These are phyloP conservation scores for Aplysina aerophoba DNA, from an alignment of 37 sponge, comb jelly and placozoan species.

Conservation along the genomic window DNA sequence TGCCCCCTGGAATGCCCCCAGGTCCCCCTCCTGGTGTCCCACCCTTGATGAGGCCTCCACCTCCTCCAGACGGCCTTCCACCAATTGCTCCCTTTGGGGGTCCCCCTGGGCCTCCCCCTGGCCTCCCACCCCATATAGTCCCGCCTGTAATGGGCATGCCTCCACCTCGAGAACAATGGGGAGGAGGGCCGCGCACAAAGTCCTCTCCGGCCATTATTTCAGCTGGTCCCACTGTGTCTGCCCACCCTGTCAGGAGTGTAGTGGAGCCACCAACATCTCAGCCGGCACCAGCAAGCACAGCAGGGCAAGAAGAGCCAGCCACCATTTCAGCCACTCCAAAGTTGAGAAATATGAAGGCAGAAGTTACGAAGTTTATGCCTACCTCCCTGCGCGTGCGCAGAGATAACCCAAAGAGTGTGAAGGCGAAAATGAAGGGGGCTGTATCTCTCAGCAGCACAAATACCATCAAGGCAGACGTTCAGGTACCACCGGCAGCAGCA, in stretches of 20 bases:
- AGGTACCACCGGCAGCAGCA: background rate
- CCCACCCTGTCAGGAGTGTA: conserved; percentile 8
- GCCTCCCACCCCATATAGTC: conserved; percentile 41
- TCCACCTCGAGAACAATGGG: background rate
- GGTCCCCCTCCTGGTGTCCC: conserved; percentile 8
- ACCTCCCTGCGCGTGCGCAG: conserved; percentile 84
- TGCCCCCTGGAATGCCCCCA: conserved; percentile 67
- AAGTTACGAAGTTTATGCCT: conserved; percentile 95
- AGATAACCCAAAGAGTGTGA: conserved; percentile 70
- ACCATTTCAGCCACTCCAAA: conserved; percentile 90
- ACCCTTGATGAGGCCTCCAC: conserved; percentile 27
- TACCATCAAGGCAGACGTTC: background rate
- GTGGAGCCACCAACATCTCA: background rate
- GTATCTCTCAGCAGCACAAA: background rate
- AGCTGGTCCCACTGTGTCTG: conserved; percentile 22
- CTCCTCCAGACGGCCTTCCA: conserved; percentile 15
- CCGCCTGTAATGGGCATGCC: conserved; percentile 8
- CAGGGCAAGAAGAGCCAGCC: conserved; percentile 15
- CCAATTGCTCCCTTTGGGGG: conserved; percentile 2
- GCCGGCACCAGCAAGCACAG: background rate
- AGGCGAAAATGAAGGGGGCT: conserved; percentile 23
- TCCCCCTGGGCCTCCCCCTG: conserved; percentile 42
- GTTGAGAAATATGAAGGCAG: conserved; percentile 85
- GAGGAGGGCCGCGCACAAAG: too few relatives aligned
- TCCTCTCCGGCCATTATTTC: conserved; percentile 15